Evolutionary conservation across 2,113 vertebrate genomes (phyloP).

Genomic region (Tiliqua scincoides): DNA sequence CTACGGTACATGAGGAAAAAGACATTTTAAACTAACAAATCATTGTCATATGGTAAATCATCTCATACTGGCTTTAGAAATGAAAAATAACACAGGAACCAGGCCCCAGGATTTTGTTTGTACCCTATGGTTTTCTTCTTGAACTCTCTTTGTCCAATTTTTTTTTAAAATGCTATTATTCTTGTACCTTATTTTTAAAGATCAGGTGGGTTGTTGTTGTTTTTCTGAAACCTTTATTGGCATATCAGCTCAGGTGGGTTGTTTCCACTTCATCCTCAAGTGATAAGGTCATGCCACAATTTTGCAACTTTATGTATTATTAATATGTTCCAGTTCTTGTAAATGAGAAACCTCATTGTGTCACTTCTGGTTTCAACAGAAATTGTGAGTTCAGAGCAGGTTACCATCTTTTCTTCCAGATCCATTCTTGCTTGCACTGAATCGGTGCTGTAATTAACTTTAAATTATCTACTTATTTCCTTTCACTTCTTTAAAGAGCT

Average conservation of each 20-base stretch:
- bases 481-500: conserved; percentile 16
- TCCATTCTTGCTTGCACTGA: neutral
- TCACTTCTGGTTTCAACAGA: conserved; percentile 20
- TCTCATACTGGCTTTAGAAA: neutral
- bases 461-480: neutral
- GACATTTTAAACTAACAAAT: neutral
- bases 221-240: too few species aligned
- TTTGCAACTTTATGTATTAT: conserved; percentile 26
- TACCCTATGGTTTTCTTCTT: neutral
- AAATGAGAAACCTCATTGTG: neutral
- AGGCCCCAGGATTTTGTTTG: neutral
- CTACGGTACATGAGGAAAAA: neutral
- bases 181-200: neutral
- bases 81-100: neutral
- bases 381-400: neutral
- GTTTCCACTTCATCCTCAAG: neutral
- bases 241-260: neutral
- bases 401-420: neutral
- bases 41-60: neutral
- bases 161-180: neutral
- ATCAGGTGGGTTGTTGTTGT: neutral
- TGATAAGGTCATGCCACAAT: neutral
- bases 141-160: neutral
- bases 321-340: conserved; percentile 28
- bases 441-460: conserved; percentile 3